These are phyloP conservation scores for Cryptophagus acutangulus DNA, from an alignment of 2,888 invertebrate genomes.

Conservation along the genomic window DNA sequence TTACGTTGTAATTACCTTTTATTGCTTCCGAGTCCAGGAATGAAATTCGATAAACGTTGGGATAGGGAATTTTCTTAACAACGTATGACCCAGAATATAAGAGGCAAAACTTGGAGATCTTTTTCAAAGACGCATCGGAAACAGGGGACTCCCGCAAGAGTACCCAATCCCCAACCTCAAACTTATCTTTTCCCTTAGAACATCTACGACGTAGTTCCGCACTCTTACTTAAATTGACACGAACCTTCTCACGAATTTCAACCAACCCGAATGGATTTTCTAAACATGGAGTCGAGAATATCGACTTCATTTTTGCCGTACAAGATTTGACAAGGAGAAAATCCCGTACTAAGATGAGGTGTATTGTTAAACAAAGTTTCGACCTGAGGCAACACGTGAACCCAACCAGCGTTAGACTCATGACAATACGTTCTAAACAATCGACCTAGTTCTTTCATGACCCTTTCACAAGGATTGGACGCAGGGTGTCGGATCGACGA, in stretches of 20 bases:
- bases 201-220: background rate
- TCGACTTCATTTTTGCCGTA: conserved; percentile 5
- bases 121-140: conserved; percentile 10
- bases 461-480: conserved; percentile 16
- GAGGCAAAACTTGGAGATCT: conserved; percentile 10
- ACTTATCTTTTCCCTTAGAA: background rate
- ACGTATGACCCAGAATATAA: conserved; percentile 10
- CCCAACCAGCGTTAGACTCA: conserved; percentile 13
- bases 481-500: conserved; percentile 18
- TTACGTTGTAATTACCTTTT: conserved; percentile 12
- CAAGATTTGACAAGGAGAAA: conserved; percentile 8
- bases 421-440: conserved; percentile 14
- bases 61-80: conserved; percentile 4
- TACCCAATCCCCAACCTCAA: conserved; percentile 7
- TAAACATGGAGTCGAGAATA: background rate
- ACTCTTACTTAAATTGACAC: background rate
- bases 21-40: background rate
- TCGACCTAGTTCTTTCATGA: conserved; percentile 13
- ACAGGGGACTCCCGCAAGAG: conserved; percentile 5
- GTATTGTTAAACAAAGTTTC: conserved; percentile 13
- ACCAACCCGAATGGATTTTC: background rate
- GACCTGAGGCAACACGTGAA: background rate
- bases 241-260: conserved; percentile 1
- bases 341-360: conserved; percentile 15
- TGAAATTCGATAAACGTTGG: conserved; percentile 8